These are phyloP conservation scores for Scolopax mira DNA, from an alignment of 2,113 vertebrate species.

Conservation along the genomic window DNA sequence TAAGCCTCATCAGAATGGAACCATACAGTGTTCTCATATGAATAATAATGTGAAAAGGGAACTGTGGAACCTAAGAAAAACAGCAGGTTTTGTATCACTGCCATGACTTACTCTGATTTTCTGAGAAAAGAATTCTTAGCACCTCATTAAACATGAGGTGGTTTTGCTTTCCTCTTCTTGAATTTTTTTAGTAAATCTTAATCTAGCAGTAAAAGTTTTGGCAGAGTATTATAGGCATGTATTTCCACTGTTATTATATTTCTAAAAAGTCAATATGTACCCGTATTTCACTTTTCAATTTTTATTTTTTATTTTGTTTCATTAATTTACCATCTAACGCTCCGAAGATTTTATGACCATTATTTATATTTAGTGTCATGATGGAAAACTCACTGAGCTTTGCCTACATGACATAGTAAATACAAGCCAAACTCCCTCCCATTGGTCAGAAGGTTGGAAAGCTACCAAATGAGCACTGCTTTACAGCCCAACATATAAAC, in stretches of 20 bases:
- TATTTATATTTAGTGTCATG: not conserved
- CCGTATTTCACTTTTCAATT: conserved; percentile 37
- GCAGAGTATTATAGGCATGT: not conserved
- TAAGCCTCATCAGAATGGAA: not conserved
- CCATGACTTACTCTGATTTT: not conserved
- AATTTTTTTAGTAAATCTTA: conserved; percentile 27
- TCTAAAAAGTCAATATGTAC: conserved; percentile 2
- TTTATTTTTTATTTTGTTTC: conserved; percentile 46
- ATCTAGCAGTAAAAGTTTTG: conserved; percentile 18
- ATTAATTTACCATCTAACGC: conserved; percentile 9
- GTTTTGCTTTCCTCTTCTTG: not conserved
- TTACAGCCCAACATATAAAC: not conserved
- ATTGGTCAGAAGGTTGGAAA: not conserved
- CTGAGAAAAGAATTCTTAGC: not conserved
- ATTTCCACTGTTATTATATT: not conserved
- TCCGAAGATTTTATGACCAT: not conserved
- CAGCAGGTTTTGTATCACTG: not conserved
- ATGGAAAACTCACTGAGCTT: not conserved
- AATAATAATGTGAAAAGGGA: not conserved
- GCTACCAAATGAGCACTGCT: not conserved
- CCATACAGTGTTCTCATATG: not conserved
- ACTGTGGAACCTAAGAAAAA: not conserved
- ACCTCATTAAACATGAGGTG: not conserved
- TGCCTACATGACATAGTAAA: not conserved
- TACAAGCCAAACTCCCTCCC: not conserved